Evolutionary conservation across 2,888 invertebrate genomes (phyloP), one percentile per base, ranked within the genome.

Genomic region (Anthoptus insignis): DNA sequence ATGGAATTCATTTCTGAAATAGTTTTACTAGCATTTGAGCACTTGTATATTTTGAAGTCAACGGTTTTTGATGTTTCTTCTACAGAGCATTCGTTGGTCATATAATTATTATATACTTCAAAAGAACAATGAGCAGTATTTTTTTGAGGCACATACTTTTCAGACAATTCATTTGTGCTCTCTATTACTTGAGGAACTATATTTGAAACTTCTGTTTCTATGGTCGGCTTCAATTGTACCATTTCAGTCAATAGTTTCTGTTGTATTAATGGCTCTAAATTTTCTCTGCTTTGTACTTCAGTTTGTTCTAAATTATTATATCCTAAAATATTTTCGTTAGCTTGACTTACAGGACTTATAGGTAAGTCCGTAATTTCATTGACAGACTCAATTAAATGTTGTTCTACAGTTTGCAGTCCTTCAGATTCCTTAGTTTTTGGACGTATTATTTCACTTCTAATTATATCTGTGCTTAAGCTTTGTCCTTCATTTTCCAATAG

Each of bases 41-140:
- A 67, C 16, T 71, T 71, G 50, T 67, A 67, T n/a, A 70, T 64
- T 52, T 73, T 61, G n/a, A 57, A 49, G 19, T 56, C 37, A 9
- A 89, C 68, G 32, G 69, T 68, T 67, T 77, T 69, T 14, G 81
- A 70, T 47, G 53, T 53, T 76, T 89, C 87, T 21, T 84, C 81
- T 32, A 67, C 27, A 14, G 77, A 65, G 56, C 78, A 78, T 81
- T 89, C 88, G 32, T 78, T 70, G 45, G 84, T 89, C 16, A 76
- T 73, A 58, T 85, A 87, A 58, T 80, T 84, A 78, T 81, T 88
- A 59, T 81, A 76, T 16, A 82, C 70, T 70, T 88, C 84, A 24
- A 86, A 66, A 37, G 81, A 79, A n/a, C 68, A 77, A 45, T 71
- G 66, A 6, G 76, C 76, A 59, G 71, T 65, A 60, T 66, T 81